Evolutionary conservation across 37 sponge, comb jelly and placozoan species (phyloP).

Genomic region (Beroe ovata): DNA sequence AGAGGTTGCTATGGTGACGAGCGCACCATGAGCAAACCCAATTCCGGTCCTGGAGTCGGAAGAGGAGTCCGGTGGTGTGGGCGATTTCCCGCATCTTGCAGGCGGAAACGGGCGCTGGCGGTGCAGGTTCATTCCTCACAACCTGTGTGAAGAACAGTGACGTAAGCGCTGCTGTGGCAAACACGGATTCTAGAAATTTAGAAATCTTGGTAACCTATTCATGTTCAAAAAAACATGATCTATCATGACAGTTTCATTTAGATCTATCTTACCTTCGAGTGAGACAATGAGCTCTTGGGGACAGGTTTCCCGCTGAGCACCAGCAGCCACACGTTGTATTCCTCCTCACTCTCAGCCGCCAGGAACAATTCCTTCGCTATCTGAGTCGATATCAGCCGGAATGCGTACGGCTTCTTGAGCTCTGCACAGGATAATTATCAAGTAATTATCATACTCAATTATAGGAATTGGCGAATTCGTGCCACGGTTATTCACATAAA

Average conservation of each 20-base stretch:
- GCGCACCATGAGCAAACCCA: conserved; percentile 62
- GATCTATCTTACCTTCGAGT: background rate
- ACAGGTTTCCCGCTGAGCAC: conserved; percentile 33
- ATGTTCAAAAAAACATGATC: too few species aligned
- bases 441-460: too few species aligned
- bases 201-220: too few species aligned
- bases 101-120: conserved; percentile 30
- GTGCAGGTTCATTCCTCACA: background rate
- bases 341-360: conserved; percentile 62
- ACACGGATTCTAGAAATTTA: too few species aligned
- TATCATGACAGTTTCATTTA: too few species aligned
- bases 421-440: conserved; percentile 13
- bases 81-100: conserved; percentile 42
- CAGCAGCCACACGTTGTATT: conserved; percentile 16
- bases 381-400: conserved; percentile 26
- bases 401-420: conserved; percentile 65
- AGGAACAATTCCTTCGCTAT: conserved; percentile 30
- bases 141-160: too few species aligned
- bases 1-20: conserved; percentile 60
- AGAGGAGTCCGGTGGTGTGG: conserved; percentile 54
- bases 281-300: background rate
- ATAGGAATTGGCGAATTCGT: too few species aligned
- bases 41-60: conserved; percentile 28
- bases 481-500: too few species aligned
- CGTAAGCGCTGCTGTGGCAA: too few species aligned